Percentiles rank a stretch among this genome's conserved stretches.
Conservation (phyloP, 2,888 invertebrate genomes). For the Macrosoma leucophasiata region DNA sequence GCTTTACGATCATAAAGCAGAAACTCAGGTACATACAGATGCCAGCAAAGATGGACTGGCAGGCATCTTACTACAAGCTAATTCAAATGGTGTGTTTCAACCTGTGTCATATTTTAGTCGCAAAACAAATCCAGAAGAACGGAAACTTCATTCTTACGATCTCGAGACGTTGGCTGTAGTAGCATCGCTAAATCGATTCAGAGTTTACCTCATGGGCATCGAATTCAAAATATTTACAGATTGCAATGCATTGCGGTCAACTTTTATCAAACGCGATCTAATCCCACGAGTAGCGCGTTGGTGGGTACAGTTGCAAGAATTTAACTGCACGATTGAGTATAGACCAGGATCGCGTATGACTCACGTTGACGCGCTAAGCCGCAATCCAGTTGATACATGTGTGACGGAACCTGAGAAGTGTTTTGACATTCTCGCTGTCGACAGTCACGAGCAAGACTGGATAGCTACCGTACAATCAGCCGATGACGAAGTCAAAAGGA, state of each 20-base stretch:
- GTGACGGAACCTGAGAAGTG: too few relatives aligned
- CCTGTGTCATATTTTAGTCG: constrained; percentile 33
- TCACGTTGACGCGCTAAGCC: constrained; percentile 7
- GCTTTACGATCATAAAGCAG: constrained; percentile 10
- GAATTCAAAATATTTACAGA: constrained; percentile 13
- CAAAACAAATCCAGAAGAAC: constrained; percentile 33
- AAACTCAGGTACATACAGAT: constrained; percentile 16
- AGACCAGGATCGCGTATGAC: constrained; percentile 6
- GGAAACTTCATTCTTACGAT: constrained; percentile 37
- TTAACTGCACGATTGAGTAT: constrained; percentile 9
- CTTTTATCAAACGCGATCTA: constrained; percentile 12
- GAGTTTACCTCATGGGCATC: constrained; percentile 9
- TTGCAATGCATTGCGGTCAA: constrained; percentile 6
- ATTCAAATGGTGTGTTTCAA: neutral
- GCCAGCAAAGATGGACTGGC: constrained; percentile 14
- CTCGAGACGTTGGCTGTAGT: constrained; percentile 15
- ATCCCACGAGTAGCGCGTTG: constrained; percentile 28
- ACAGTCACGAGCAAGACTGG: too few relatives aligned
- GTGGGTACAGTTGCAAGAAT: constrained; percentile 16
- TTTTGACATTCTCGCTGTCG: too few relatives aligned
- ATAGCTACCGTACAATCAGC: too few relatives aligned
- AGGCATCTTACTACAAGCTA: constrained; percentile 8
- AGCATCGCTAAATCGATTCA: constrained; percentile 7
- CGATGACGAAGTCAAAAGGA: too few relatives aligned
- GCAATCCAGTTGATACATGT: constrained; percentile 12